phyloP scores from a whole-genome alignment of 2,888 invertebrate species.

The Tetragonula carbonaria region DNA sequence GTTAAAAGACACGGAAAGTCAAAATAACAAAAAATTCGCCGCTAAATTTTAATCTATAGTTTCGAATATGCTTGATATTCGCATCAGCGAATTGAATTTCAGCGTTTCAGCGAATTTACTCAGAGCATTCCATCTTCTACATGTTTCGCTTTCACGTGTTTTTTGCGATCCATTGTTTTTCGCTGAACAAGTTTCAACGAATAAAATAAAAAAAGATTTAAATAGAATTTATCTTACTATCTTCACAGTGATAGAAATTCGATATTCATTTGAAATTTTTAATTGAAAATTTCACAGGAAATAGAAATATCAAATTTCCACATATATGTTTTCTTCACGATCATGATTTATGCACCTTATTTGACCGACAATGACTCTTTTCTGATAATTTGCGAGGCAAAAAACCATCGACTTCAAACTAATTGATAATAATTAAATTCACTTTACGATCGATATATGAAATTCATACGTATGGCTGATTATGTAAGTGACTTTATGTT shows the following conservation, averaged over 20 bases:
- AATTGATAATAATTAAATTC: background rate
- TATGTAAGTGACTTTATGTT: background rate
- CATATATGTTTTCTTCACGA: too few relatives aligned
- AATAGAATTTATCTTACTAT: background rate
- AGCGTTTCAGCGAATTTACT: too few relatives aligned
- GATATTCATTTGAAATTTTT: too few relatives aligned
- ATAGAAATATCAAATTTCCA: too few relatives aligned
- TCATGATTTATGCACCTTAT: too few relatives aligned
- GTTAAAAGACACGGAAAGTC: too few relatives aligned
- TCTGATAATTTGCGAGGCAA: too few relatives aligned
- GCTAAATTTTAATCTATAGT: background rate
- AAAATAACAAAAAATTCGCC: background rate
- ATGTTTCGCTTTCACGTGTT: conserved; percentile 36
- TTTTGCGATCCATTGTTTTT: conserved; percentile 7
- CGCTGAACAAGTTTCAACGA: background rate
- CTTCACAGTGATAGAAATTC: background rate
- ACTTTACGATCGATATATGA: background rate
- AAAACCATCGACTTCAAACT: background rate
- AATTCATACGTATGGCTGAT: background rate
- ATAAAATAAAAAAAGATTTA: background rate
- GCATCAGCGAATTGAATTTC: background rate
- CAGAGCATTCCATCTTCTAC: background rate
- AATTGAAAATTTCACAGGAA: background rate
- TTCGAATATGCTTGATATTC: background rate
- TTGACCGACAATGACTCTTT: too few relatives aligned